Percentiles rank a stretch among this genome's conserved stretches.
These are phyloP conservation scores for Hololepta plana DNA, from an alignment of 2,888 invertebrate genomes.

Conservation along the genomic window DNA sequence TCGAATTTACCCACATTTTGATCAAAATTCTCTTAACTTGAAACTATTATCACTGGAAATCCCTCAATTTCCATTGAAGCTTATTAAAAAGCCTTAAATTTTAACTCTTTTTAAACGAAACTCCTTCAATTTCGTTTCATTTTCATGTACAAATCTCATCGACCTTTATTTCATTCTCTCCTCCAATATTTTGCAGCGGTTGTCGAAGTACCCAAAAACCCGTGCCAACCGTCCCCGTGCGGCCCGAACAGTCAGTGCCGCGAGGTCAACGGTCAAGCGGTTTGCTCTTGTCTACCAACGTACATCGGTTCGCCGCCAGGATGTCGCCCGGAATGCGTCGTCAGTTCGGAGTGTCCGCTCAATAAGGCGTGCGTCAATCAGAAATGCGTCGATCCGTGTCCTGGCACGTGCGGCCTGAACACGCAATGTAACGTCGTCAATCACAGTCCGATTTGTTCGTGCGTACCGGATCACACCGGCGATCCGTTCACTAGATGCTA, in stretches of 20 bases:
- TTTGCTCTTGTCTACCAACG: slow-evolving; percentile 49
- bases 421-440: slow-evolving; percentile 49
- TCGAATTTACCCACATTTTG: too few species aligned
- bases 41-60: too few species aligned
- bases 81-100: too few species aligned
- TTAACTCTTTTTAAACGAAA: too few species aligned
- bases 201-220: slow-evolving; percentile 6
- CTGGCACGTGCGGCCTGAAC: slow-evolving; percentile 48
- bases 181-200: too few species aligned
- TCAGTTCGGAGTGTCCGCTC: slow-evolving; percentile 48
- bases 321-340: slow-evolving; percentile 52
- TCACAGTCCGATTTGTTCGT: slow-evolving; percentile 53
- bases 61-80: too few species aligned
- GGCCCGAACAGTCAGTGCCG: slow-evolving; percentile 35
- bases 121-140: too few species aligned
- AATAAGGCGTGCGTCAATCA: slow-evolving; percentile 47
- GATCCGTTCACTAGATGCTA: slow-evolving; percentile 50
- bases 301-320: slow-evolving; percentile 48
- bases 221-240: slow-evolving; percentile 47
- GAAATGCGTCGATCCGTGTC: slow-evolving; percentile 49
- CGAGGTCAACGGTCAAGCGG: slow-evolving; percentile 29
- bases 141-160: too few species aligned
- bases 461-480: slow-evolving; percentile 45
- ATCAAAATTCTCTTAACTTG: too few species aligned
- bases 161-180: too few species aligned